Percentiles rank a stretch among this genome's conserved stretches.
Evolutionary conservation across 2,888 invertebrate genomes (phyloP).

Genomic region (Lampropteryx suffumata): DNA sequence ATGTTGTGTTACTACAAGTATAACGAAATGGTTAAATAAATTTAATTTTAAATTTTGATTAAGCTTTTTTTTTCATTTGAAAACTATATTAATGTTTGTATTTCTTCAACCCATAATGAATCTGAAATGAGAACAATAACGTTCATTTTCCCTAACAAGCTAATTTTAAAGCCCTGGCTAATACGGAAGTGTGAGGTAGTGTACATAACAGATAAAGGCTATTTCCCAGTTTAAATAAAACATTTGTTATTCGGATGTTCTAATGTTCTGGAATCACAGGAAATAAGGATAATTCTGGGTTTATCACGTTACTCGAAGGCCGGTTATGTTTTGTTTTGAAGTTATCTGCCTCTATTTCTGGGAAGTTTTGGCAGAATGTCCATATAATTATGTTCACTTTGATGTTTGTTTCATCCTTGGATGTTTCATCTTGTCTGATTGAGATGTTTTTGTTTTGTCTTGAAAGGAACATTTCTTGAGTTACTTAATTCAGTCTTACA

Average conservation of each 20-base stretch:
- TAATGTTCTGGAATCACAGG: constrained; percentile 35
- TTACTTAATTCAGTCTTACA: too few relatives aligned
- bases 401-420: background rate
- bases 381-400: constrained; percentile 1
- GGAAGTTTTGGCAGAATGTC: constrained; percentile 1
- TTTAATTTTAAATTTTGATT: too few relatives aligned
- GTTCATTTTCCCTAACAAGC: background rate
- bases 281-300: constrained; percentile 37
- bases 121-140: background rate
- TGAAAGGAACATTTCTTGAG: too few relatives aligned
- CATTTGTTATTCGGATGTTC: constrained; percentile 42
- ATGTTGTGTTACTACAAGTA: too few relatives aligned
- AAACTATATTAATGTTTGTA: too few relatives aligned
- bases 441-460: constrained; percentile 1
- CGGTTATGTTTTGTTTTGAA: constrained; percentile 17
- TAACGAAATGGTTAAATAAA: too few relatives aligned
- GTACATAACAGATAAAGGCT: constrained; percentile 45
- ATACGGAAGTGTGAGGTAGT: constrained; percentile 38
- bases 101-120: background rate
- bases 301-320: constrained; percentile 27
- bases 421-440: background rate
- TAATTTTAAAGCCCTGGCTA: constrained; percentile 18
- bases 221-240: constrained; percentile 44
- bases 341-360: constrained; percentile 9
- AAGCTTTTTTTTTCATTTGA: too few relatives aligned